A percentile compares a stretch with the other conserved stretches of the same genome.
Evolutionary conservation across 2,113 vertebrate species (phyloP).

Genomic region (Sula dactylatra): DNA sequence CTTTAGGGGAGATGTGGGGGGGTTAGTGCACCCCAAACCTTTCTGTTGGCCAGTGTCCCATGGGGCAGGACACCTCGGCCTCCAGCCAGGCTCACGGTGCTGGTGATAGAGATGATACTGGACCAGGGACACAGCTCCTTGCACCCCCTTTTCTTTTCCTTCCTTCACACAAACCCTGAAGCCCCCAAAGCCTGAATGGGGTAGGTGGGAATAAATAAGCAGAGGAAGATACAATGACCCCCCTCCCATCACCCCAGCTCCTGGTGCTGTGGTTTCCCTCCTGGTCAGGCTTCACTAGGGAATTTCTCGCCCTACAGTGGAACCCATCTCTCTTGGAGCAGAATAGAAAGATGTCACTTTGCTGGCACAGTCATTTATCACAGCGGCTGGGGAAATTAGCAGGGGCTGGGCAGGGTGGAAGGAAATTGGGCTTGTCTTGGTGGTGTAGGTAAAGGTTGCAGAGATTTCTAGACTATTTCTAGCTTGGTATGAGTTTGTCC

Average conservation of each 20-base stretch:
- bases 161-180: not conserved
- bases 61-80: not conserved
- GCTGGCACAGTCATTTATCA: slow-evolving; percentile 59
- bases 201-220: not conserved
- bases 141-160: not conserved
- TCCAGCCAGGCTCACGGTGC: not conserved
- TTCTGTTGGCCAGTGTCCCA: not conserved
- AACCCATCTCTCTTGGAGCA: slow-evolving; percentile 51
- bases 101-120: not conserved
- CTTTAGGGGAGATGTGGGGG: not conserved
- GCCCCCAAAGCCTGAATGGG: not conserved
- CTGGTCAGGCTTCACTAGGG: not conserved
- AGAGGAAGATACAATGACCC: not conserved
- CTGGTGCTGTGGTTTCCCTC: not conserved
- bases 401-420: not conserved
- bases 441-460: not conserved
- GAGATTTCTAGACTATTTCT: not conserved
- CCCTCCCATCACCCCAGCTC: not conserved
- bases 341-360: slow-evolving; percentile 69
- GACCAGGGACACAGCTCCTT: not conserved
- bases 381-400: slow-evolving; percentile 35
- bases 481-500: not conserved
- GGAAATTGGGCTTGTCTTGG: not conserved
- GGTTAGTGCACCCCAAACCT: not conserved
- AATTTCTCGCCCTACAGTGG: not conserved